Evolutionary conservation across 2,797 vertebrate genomes (phyloP), one percentile per base, ranked within the genome.

Genomic region (Allobates femoralis): DNA sequence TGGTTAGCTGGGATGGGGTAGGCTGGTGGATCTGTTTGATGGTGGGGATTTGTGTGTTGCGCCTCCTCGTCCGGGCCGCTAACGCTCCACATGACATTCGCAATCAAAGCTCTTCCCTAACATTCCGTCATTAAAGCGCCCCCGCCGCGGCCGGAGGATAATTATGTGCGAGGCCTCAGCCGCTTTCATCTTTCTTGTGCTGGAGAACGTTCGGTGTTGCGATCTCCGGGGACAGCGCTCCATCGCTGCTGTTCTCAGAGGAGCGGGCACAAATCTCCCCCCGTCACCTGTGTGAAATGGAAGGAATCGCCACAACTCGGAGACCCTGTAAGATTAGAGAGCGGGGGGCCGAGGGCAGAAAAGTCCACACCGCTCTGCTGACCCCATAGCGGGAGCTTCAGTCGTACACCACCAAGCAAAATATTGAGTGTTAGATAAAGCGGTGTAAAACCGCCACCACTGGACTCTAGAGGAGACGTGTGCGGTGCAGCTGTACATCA

Each of bases 71-170:
- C 16, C 26, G 16, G 53, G 16, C 74, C 5, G 28, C 71, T 71
- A 56, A 34, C 60, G 56, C 28, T 2, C 84, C 64, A 71, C 66
- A 73, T 85, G 84, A 85, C 77, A 53, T 74, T 85, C 37, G 30
- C 53, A 26, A 80, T 85, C 84, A 85, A 85, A 85, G 84, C 19
- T 4, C 4, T n/a, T 30, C 50, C 51, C 26, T 74, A 85, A 79
- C 80, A 85, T 80, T 77, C 58, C 34, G 62, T 85, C 84, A 80
- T 85, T 85, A 80, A 73, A 85, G 3, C 8, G 77, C 80, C 74
- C 69, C 79, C 21, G 53, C n/a, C 37, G 64, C 21, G 19, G 67
- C 84, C 14, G 11, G 3, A 50, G 84, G 53, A 37, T 85, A 51
- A 85, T 85, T 80, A 85, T 26, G 11, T 58, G 67, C 23, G 58